A percentile compares a stretch with the other conserved stretches of the same genome.
Conservation (phyloP, 2,888 invertebrate genomes). For the Drosophila atripex region DNA sequence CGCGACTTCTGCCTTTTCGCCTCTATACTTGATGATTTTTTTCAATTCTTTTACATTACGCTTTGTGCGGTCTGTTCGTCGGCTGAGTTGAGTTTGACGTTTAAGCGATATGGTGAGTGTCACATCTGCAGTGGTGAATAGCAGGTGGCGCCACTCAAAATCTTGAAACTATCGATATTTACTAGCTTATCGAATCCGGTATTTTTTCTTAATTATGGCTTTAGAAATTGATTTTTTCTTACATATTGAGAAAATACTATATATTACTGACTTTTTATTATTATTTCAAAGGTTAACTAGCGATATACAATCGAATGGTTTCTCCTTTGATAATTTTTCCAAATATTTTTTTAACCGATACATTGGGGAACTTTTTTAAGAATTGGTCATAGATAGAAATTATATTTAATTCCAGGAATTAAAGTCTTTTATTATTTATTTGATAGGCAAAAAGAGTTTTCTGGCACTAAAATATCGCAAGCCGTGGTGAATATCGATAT, state of each 20-base stretch:
- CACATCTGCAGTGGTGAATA: background rate
- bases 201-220: background rate
- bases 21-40: conserved; percentile 81
- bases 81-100: conserved; percentile 64
- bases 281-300: background rate
- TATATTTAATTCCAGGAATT: background rate
- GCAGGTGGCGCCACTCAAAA: background rate
- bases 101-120: background rate
- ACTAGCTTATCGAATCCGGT: background rate
- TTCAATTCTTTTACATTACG: conserved; percentile 76
- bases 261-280: background rate
- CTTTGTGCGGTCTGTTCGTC: conserved; percentile 75
- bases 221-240: too few species aligned
- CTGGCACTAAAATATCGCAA: background rate
- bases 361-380: background rate
- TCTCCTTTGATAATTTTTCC: background rate
- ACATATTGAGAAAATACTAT: too few species aligned
- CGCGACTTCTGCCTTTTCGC: conserved; percentile 73
- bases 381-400: background rate
- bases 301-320: background rate
- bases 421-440: background rate
- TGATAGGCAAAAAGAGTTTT: background rate
- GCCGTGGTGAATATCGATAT: background rate
- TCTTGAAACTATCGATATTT: background rate
- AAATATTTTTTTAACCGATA: background rate